Conservation (phyloP, 2,888 invertebrate species). For the Drosophila imparisetae region DNA sequence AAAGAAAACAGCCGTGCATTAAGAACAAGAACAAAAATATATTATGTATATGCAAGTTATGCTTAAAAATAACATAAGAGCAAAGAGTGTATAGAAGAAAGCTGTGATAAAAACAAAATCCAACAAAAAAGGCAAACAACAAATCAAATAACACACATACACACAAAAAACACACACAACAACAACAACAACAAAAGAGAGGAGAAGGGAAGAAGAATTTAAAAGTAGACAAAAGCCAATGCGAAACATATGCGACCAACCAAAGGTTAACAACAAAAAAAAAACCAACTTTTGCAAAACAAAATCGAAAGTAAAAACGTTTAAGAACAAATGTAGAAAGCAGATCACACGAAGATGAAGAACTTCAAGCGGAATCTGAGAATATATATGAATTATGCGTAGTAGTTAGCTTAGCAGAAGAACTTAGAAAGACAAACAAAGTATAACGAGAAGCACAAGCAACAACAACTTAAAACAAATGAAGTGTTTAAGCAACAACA, state of each 20-base stretch:
- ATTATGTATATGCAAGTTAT: constrained; percentile 74
- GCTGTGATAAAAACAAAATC: constrained; percentile 71
- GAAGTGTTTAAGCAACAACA: constrained; percentile 49
- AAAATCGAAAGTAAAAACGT: constrained; percentile 17
- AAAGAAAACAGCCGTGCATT: constrained; percentile 54
- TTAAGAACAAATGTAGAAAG: constrained; percentile 19
- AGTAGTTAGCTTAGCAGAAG: constrained; percentile 60
- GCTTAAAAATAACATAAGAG: constrained; percentile 71
- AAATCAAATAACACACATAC: constrained; percentile 39
- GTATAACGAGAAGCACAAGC: constrained; percentile 23
- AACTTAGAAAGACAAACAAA: constrained; percentile 25
- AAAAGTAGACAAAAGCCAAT: constrained; percentile 62
- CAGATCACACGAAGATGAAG: constrained; percentile 6
- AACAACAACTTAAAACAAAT: constrained; percentile 15
- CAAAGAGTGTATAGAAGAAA: constrained; percentile 65
- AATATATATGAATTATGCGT: constrained; percentile 35
- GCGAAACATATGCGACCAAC: constrained; percentile 78
- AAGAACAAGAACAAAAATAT: constrained; percentile 37
- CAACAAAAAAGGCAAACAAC: constrained; percentile 55
- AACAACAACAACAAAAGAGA: constrained; percentile 37
- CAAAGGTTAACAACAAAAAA: constrained; percentile 74
- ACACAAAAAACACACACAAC: constrained; percentile 38
- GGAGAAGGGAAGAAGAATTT: constrained; percentile 1
- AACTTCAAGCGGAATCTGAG: constrained; percentile 13
- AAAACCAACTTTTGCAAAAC: constrained; percentile 51